These are phyloP conservation scores for Fopius arisanus DNA, from an alignment of 1,140 invertebrate species.

Conservation along the genomic window DNA sequence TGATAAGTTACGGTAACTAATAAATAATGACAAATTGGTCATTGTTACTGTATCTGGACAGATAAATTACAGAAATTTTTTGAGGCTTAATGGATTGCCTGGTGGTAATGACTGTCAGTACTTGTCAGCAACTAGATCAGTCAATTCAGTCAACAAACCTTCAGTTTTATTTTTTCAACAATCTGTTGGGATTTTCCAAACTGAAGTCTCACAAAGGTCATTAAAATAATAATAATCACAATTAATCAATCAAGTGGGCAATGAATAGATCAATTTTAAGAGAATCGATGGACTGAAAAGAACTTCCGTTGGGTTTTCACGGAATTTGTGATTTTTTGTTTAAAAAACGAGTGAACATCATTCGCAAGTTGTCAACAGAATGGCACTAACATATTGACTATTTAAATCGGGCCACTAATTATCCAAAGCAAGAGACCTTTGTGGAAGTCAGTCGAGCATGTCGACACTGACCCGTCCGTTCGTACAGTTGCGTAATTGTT, in stretches of 20 bases:
- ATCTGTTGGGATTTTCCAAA: too few relatives aligned
- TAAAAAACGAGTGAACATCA: too few relatives aligned
- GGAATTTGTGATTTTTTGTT: too few relatives aligned
- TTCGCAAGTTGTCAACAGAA: too few relatives aligned
- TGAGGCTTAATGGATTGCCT: neutral
- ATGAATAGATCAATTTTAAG: too few relatives aligned
- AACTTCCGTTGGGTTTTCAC: too few relatives aligned
- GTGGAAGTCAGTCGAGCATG: slow-evolving; percentile 35
- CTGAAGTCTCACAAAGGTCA: too few relatives aligned
- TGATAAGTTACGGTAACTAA: neutral
- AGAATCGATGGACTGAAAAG: too few relatives aligned
- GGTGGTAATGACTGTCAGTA: neutral
- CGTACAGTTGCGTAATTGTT: slow-evolving; percentile 21
- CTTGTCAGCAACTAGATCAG: neutral
- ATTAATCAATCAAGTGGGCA: too few relatives aligned
- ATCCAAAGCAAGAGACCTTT: neutral
- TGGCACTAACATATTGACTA: neutral
- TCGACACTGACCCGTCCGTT: slow-evolving; percentile 41
- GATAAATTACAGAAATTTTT: neutral
- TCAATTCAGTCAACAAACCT: too few relatives aligned
- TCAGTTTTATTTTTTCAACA: too few relatives aligned
- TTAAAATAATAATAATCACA: too few relatives aligned
- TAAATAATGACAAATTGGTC: neutral
- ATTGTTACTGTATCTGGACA: neutral
- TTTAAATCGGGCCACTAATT: neutral